phyloP scores from a whole-genome alignment of 1,140 invertebrate genomes.

The Trinorchestia longiramus region DNA sequence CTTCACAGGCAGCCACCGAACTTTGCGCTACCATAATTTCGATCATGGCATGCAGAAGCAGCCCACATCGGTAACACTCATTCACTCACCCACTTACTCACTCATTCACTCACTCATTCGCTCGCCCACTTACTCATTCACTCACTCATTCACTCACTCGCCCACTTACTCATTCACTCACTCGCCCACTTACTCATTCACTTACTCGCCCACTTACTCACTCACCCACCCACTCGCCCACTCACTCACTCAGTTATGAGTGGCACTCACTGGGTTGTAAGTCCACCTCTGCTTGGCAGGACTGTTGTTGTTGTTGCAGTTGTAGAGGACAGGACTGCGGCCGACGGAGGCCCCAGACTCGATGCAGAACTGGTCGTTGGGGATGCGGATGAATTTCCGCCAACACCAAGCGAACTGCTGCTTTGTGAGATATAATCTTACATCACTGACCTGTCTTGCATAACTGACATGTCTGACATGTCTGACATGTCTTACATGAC shows the following conservation, averaged over 20 bases:
- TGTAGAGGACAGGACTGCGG: slow-evolving; percentile 9
- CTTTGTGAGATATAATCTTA: background rate
- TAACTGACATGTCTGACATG: too few species aligned
- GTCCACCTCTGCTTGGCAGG: slow-evolving; percentile 57
- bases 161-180: too few species aligned
- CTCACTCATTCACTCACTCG: too few species aligned
- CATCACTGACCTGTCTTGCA: too few species aligned
- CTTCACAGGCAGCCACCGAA: too few species aligned
- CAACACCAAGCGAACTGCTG: slow-evolving; percentile 62
- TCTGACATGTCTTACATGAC: too few species aligned
- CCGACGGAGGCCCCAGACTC: background rate
- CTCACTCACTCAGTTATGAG: background rate
- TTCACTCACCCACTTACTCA: background rate
- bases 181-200: too few species aligned
- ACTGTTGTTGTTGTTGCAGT: slow-evolving; percentile 56
- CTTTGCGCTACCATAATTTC: too few species aligned
- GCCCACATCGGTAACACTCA: background rate
- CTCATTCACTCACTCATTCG: too few species aligned
- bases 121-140: background rate
- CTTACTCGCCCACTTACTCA: background rate
- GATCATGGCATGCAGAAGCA: too few species aligned
- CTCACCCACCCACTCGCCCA: background rate
- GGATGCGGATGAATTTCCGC: slow-evolving; percentile 56
- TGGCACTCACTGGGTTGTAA: slow-evolving; percentile 61
- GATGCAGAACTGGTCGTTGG: slow-evolving; percentile 64